These are phyloP conservation scores for Apostichopus parvimensis DNA, from an alignment of 35 echinoderm and acorn worm species.

Conservation along the genomic window DNA sequence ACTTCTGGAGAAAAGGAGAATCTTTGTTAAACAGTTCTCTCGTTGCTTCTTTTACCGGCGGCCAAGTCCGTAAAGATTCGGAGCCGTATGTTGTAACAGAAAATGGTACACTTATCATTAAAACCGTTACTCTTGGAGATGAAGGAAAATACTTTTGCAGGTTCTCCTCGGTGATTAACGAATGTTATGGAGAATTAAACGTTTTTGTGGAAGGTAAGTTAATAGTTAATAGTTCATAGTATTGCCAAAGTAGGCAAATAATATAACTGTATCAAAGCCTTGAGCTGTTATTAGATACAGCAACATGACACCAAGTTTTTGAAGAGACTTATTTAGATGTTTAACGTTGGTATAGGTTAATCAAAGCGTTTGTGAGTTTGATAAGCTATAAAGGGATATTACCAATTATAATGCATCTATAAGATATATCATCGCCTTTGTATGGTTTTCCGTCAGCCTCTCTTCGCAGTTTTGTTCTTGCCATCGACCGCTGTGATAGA, in stretches of 20 bases:
- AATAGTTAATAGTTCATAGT: too few relatives aligned
- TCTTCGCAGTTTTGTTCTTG: neutral
- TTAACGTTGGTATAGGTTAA: too few relatives aligned
- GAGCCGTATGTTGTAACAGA: neutral
- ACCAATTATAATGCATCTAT: too few relatives aligned
- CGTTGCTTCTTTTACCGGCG: neutral
- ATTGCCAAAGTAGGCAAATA: too few relatives aligned
- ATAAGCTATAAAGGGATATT: too few relatives aligned
- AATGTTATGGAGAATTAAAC: neutral
- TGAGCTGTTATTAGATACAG: too few relatives aligned
- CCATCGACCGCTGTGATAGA: neutral
- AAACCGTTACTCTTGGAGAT: neutral
- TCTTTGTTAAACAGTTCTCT: neutral
- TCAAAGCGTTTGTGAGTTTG: too few relatives aligned
- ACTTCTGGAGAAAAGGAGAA: neutral
- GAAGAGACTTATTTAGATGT: too few relatives aligned
- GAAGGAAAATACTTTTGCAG: neutral
- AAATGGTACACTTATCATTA: neutral
- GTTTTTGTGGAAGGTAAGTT: neutral
- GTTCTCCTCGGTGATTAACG: neutral
- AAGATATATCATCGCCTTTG: too few relatives aligned
- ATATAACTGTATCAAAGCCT: too few relatives aligned
- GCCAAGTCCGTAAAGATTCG: neutral
- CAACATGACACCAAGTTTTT: too few relatives aligned
- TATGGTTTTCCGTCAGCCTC: neutral